These are phyloP conservation scores for Zhuqinia jingwanae DNA, from an alignment of 2,888 invertebrate genomes.

Conservation along the genomic window DNA sequence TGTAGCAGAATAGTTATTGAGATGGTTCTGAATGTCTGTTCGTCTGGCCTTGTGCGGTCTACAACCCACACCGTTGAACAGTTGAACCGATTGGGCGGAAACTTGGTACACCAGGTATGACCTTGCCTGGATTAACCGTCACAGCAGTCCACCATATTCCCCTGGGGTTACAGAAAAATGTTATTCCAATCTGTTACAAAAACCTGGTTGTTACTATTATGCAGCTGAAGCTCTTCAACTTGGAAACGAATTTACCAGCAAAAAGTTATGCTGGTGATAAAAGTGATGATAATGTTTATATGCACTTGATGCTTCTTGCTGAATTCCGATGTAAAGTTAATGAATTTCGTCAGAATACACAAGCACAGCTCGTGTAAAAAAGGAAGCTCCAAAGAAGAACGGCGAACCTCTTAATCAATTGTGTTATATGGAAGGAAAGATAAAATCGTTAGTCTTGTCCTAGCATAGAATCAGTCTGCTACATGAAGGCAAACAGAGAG, in stretches of 20 bases:
- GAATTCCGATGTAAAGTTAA: neutral
- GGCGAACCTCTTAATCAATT: neutral
- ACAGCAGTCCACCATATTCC: too few relatives aligned
- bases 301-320: constrained; percentile 19
- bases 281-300: constrained; percentile 3
- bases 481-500: neutral
- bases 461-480: constrained; percentile 29
- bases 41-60: too few relatives aligned
- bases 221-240: neutral
- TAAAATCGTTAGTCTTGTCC: constrained; percentile 8
- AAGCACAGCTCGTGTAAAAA: too few relatives aligned
- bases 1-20: too few relatives aligned
- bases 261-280: neutral
- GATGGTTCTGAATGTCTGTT: too few relatives aligned
- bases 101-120: too few relatives aligned
- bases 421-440: neutral
- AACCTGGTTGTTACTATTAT: neutral
- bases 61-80: too few relatives aligned
- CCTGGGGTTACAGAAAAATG: too few relatives aligned
- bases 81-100: too few relatives aligned
- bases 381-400: neutral
- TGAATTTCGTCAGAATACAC: neutral
- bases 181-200: too few relatives aligned
- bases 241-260: neutral
- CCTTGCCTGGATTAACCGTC: too few relatives aligned